Conservation (phyloP, 2,113 vertebrate species). For the Tragelaphus buxtoni region DNA sequence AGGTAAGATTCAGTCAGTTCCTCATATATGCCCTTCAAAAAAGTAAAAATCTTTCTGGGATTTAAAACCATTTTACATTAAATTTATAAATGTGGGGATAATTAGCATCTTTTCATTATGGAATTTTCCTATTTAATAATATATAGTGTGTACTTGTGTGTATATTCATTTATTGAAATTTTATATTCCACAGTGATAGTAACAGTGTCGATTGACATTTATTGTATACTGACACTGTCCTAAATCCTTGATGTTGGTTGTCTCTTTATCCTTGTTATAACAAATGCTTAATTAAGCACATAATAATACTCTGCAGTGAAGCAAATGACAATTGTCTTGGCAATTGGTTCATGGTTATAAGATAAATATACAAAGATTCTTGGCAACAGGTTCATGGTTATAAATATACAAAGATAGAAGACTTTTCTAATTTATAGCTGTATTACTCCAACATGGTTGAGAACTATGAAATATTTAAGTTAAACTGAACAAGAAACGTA, state of each 20-base stretch:
- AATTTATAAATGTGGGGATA: neutral
- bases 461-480: constrained; percentile 1
- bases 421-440: neutral
- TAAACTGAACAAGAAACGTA: neutral
- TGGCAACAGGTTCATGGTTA: neutral
- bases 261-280: neutral
- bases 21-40: neutral
- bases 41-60: neutral
- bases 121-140: neutral
- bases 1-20: neutral
- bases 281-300: neutral
- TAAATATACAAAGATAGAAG: neutral
- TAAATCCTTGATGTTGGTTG: neutral
- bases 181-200: neutral
- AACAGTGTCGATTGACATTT: neutral
- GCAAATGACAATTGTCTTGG: neutral
- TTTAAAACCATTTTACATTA: neutral
- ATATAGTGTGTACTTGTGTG: neutral
- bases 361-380: constrained; percentile 10
- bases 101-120: neutral
- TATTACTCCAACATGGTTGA: neutral
- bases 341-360: neutral
- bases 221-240: neutral
- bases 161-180: neutral
- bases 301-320: neutral